Base-by-base conservation (phyloP, 1,140 invertebrate genomes). In the Drosophila bifasciata region DNA sequence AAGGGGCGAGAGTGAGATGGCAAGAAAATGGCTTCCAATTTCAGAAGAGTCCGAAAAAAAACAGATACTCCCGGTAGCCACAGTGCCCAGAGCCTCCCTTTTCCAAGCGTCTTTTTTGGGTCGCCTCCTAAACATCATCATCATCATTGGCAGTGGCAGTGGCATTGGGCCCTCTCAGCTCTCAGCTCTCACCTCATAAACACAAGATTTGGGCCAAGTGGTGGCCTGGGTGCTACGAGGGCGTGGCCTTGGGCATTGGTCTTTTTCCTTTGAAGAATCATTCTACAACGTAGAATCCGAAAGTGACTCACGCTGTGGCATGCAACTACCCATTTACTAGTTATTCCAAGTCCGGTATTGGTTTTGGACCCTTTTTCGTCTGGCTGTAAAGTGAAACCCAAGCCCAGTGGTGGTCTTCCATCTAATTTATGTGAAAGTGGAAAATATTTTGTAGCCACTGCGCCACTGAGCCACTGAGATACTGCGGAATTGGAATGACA, bases 11-110 rank as follows among this genome's bases (percentile, higher is more conserved):
- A 56, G 0, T 44, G 13, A 49, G 39, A 49, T 15, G 16, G 25
- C 23, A 39, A 39, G 32, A 81, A 86, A 88, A 86, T 86, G 83
- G 83, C 83, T 88, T 75, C 74, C 78, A 81, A 73, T 85, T 81
- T 60, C 75, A 72, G 28, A 69, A 50, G 63, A 41, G 44, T 52
- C 25, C 25, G 25, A 36, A 36, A 36, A 36, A 13, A 36, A 36
- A 36, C 5, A 36, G 56, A 41, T 66, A 17, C 48, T 55, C 56
- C 53, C 5, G 28, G 28, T 28, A 28, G 32, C 11, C 32, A 32
- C 19, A 21, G 19, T 21, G 19, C 19, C 19, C 19, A 19, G 28
- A 9, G 25, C 25, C 19, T 5, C 28, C 9, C 8, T 9, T 9
- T 32, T 25, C 6, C 50, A 57, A 52, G 48, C 55, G 16, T 28